These are phyloP conservation scores for Drosophila glabriapex DNA, from an alignment of 2,888 invertebrate genomes.

Conservation along the genomic window DNA sequence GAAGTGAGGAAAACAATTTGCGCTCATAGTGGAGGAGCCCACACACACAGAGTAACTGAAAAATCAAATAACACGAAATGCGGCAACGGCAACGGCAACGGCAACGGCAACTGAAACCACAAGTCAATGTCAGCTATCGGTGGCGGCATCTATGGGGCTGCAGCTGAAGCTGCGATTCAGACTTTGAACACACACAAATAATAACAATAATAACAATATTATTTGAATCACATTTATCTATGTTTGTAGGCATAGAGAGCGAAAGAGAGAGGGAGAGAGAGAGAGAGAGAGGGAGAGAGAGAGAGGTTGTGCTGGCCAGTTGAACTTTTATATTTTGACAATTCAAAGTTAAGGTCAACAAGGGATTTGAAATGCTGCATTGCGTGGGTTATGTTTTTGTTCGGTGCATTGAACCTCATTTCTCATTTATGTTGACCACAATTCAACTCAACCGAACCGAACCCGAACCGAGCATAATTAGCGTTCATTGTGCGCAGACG, in stretches of 20 bases:
- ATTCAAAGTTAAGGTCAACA: constrained; percentile 81
- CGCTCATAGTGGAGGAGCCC: constrained; percentile 69
- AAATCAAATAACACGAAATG: constrained; percentile 44
- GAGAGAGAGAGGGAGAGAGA: background rate
- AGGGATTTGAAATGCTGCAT: constrained; percentile 79
- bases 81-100: constrained; percentile 67
- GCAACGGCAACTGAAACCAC: constrained; percentile 78
- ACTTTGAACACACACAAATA: constrained; percentile 3
- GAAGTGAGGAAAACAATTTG: constrained; percentile 70
- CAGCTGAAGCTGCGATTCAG: constrained; percentile 34
- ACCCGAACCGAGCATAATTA: constrained; percentile 64
- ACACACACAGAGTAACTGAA: constrained; percentile 75
- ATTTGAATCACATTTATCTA: constrained; percentile 39
- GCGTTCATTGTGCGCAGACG: constrained; percentile 72
- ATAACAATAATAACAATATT: constrained; percentile 13
- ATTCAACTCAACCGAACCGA: constrained; percentile 14
- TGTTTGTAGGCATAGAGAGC: constrained; percentile 1
- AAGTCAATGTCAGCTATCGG: constrained; percentile 82
- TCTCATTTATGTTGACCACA: constrained; percentile 38
- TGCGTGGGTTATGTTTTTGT: constrained; percentile 48
- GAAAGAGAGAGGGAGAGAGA: background rate
- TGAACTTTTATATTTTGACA: constrained; percentile 76
- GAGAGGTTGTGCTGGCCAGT: constrained; percentile 6
- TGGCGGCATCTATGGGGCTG: constrained; percentile 66
- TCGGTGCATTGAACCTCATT: constrained; percentile 67